phyloP scores from a whole-genome alignment of 2,888 invertebrate genomes.

The Amphimallon solstitiale region DNA sequence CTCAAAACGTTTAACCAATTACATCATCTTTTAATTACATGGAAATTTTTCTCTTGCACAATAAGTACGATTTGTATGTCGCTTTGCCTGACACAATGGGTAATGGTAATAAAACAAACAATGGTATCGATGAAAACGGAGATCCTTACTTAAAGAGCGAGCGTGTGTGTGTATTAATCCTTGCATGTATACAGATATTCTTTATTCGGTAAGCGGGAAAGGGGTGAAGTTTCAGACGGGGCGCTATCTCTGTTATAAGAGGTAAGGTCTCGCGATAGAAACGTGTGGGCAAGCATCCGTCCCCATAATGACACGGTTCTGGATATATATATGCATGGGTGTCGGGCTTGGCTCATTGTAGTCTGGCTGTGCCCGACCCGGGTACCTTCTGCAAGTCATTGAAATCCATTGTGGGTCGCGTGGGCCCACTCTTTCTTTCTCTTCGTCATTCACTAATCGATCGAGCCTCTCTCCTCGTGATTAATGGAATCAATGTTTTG shows the following conservation, averaged over 20 bases:
- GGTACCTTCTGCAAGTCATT: slow-evolving; percentile 50
- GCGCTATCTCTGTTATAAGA: slow-evolving; percentile 20
- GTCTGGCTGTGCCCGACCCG: slow-evolving; percentile 49
- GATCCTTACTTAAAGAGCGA: slow-evolving; percentile 19
- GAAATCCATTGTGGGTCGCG: slow-evolving; percentile 46
- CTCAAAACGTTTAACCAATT: background rate
- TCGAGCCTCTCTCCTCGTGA: slow-evolving; percentile 46
- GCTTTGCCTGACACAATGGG: slow-evolving; percentile 29
- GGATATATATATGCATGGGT: slow-evolving; percentile 48
- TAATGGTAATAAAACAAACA: slow-evolving; percentile 41
- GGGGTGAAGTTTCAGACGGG: slow-evolving; percentile 2
- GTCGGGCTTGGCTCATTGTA: slow-evolving; percentile 51
- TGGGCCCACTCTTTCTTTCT: slow-evolving; percentile 38
- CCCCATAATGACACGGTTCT: slow-evolving; percentile 53
- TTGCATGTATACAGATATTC: slow-evolving; percentile 4
- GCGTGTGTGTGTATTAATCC: slow-evolving; percentile 16
- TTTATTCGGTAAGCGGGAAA: slow-evolving; percentile 11
- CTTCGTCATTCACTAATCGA: slow-evolving; percentile 54
- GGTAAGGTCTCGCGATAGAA: slow-evolving; percentile 21
- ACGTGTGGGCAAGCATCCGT: slow-evolving; percentile 48
- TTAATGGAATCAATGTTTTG: slow-evolving; percentile 50
- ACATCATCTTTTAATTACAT: slow-evolving; percentile 15
- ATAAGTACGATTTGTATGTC: slow-evolving; percentile 10
- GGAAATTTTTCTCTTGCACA: slow-evolving; percentile 26
- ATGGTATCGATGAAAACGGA: slow-evolving; percentile 27